Conservation (phyloP, 2,888 invertebrate species). For the Scaptomyza tumidula region DNA sequence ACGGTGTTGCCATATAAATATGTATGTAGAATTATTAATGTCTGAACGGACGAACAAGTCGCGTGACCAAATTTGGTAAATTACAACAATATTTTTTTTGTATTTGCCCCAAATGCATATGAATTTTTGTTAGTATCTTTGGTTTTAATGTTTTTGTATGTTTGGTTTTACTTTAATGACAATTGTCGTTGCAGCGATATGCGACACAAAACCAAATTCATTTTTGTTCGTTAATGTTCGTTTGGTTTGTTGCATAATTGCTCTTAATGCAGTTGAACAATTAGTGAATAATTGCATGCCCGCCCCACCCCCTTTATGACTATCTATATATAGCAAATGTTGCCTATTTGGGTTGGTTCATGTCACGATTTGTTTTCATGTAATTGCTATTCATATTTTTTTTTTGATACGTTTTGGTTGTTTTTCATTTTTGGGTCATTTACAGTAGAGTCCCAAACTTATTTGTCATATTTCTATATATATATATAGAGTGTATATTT, state of each 20-base stretch:
- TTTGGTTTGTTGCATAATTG: slow-evolving; percentile 65
- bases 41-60: slow-evolving; percentile 30
- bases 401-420: background rate
- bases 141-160: slow-evolving; percentile 1
- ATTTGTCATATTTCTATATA: slow-evolving; percentile 5
- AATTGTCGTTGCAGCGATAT: slow-evolving; percentile 36
- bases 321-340: slow-evolving; percentile 10
- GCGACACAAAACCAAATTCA: slow-evolving; percentile 48
- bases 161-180: slow-evolving; percentile 53
- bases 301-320: slow-evolving; percentile 10
- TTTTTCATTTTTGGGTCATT: slow-evolving; percentile 27
- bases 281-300: slow-evolving; percentile 60
- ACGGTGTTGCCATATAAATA: background rate
- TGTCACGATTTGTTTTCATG: slow-evolving; percentile 17
- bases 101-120: slow-evolving; percentile 54
- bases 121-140: slow-evolving; percentile 9
- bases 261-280: slow-evolving; percentile 71
- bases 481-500: slow-evolving; percentile 30
- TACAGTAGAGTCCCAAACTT: slow-evolving; percentile 15
- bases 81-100: slow-evolving; percentile 35
- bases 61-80: slow-evolving; percentile 43
- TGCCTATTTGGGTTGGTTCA: background rate
- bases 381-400: slow-evolving; percentile 22
- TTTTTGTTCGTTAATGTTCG: slow-evolving; percentile 32
- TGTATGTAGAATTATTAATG: slow-evolving; percentile 10